These are phyloP conservation scores for Phaethon lepturus DNA, from an alignment of 2,113 vertebrate genomes.

Conservation along the genomic window DNA sequence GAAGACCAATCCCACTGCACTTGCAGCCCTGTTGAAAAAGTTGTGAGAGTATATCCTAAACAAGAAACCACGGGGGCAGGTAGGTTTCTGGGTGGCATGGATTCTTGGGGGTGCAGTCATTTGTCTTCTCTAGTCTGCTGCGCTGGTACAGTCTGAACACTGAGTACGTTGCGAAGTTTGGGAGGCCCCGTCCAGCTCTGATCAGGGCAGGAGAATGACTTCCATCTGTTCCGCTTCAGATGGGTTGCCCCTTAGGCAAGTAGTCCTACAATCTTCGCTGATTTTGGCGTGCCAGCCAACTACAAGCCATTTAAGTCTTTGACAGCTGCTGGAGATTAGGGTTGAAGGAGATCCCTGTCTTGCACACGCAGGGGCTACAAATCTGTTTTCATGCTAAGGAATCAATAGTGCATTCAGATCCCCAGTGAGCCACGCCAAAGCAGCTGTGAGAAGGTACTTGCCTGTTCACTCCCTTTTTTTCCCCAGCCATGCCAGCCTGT, in stretches of 20 bases:
- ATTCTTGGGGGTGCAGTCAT: background rate
- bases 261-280: background rate
- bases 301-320: background rate
- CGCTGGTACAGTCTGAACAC: background rate
- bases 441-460: slow-evolving; percentile 52
- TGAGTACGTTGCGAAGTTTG: background rate
- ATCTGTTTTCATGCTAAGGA: slow-evolving; percentile 26
- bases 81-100: background rate
- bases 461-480: background rate
- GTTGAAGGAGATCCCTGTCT: slow-evolving; percentile 33
- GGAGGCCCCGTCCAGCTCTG: background rate
- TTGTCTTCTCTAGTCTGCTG: background rate
- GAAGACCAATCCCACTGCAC: background rate
- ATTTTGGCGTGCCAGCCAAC: background rate
- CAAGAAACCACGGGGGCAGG: accelerated
- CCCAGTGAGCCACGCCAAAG: slow-evolving; percentile 22
- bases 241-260: background rate
- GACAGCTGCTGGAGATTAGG: slow-evolving; percentile 43
- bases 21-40: background rate
- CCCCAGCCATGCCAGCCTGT: background rate
- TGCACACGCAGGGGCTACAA: background rate
- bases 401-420: slow-evolving; percentile 55
- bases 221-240: background rate
- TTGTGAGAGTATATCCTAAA: background rate
- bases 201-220: background rate